Base-by-base conservation (phyloP, 2,113 vertebrate genomes). In the Ellobius talpinus region DNA sequence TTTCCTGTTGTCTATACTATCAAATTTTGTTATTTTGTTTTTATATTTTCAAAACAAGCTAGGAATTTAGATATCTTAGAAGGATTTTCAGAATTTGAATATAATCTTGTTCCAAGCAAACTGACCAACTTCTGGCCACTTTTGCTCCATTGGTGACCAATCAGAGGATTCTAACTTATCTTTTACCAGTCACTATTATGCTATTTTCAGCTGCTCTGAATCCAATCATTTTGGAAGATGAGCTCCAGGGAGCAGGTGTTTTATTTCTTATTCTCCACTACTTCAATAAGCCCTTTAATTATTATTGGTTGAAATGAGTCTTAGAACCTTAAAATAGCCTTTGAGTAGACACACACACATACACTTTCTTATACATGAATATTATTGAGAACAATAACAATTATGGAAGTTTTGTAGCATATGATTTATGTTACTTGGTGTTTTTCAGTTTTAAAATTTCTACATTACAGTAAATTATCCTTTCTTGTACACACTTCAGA, bases 301-400 rank as follows among this genome's bases (percentile, higher is more conserved):
- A 88, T 86, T 58, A 76, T 24, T 70, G 29, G 5, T 77, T 78
- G 47, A 93, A 94, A 93, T 91, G 61, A 47, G 76, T 91, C 21
- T 89, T 42, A 91, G 90, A 93, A 77, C 16, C 52, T 77, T 26
- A 96, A 91, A 91, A 61, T 50, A 82, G 66, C 47, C 47, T 61
- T 94, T 95, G 74, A 89, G 45, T 77, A 17, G 31, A 23, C 29
- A 73, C 50, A 47, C 0, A 79, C 50, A 82, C 36, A 82, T 21
- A 58, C 36, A 58, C 36, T 90, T 96, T 95, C 45, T 39, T 76
- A 47, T 39, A 91, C 11, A 66, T 42, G 68, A 79, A 65, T 26
- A 45, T 68, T 96, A 55, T 29, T 12, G 92, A 84, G 8, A 74
- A 65, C 1, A 90, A 58, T 16, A 70, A 65, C 0, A 79, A 58